These are phyloP conservation scores for Dryoscopus gambensis DNA, from an alignment of 2,113 vertebrate genomes.

Conservation along the genomic window DNA sequence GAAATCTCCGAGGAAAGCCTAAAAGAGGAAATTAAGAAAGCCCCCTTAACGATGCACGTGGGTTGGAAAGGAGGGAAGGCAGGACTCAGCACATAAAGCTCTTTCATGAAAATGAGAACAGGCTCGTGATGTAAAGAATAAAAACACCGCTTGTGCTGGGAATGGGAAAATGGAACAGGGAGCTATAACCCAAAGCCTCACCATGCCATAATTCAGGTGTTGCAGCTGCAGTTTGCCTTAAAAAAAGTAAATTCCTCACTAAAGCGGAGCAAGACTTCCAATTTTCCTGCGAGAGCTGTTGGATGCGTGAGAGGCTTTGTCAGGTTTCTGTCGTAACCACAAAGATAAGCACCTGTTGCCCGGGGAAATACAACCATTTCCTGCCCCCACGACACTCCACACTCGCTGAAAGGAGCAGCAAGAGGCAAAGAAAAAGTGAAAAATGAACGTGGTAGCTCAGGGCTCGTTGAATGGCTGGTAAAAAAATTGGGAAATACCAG, in stretches of 20 bases:
- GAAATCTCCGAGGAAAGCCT: not conserved
- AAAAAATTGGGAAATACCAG: not conserved
- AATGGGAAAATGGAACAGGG: not conserved
- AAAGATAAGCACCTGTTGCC: constrained; percentile 70
- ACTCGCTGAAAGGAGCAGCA: constrained; percentile 15
- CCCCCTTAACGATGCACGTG: not conserved
- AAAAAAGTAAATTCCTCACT: not conserved
- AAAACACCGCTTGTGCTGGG: not conserved
- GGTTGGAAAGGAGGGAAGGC: not conserved
- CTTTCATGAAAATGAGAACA: not conserved
- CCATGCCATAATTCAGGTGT: not conserved
- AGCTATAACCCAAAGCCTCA: not conserved
- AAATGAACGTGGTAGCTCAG: not conserved
- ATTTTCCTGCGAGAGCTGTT: constrained; percentile 44
- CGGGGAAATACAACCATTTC: constrained; percentile 58
- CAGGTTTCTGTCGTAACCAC: constrained; percentile 18
- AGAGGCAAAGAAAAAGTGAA: constrained; percentile 42
- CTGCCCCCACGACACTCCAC: constrained; percentile 21
- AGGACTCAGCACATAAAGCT: not conserved
- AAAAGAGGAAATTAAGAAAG: constrained; percentile 9
- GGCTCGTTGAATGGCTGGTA: not conserved
- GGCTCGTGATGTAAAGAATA: not conserved
- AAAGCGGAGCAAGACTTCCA: constrained; percentile 42
- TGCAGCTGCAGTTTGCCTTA: constrained; percentile 50
- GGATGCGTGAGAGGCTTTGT: constrained; percentile 46